Conservation (phyloP, 2,797 vertebrate species). For the Bufotes viridis region DNA sequence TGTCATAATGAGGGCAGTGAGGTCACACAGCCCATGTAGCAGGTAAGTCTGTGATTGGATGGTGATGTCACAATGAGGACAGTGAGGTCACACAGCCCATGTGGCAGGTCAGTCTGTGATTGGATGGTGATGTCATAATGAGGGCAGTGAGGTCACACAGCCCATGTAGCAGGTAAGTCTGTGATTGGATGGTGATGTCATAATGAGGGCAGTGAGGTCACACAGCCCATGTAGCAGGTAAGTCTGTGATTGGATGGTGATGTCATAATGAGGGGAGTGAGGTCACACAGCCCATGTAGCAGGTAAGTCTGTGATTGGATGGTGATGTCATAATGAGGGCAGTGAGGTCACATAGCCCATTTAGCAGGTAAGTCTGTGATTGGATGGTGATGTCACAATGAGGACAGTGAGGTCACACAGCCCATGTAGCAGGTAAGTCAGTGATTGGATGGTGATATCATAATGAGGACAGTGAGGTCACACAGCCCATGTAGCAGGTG, state of each 20-base stretch:
- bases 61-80: too few relatives aligned
- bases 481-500: neutral
- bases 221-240: neutral
- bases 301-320: neutral
- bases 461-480: neutral
- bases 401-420: neutral
- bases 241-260: neutral
- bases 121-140: too few relatives aligned
- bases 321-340: neutral
- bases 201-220: neutral
- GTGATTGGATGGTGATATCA: neutral
- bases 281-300: neutral
- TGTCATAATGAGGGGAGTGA: neutral
- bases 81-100: too few relatives aligned
- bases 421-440: neutral
- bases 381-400: neutral
- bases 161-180: neutral
- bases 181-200: neutral
- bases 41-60: too few relatives aligned
- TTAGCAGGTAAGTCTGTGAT: neutral
- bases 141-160: too few relatives aligned
- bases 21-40: too few relatives aligned
- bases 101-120: too few relatives aligned
- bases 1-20: too few relatives aligned
- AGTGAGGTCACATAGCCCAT: neutral